Evolutionary conservation across 2,113 vertebrate species (phyloP), one percentile per base, ranked within the genome.

Genomic region (Rhipidura dahli): DNA sequence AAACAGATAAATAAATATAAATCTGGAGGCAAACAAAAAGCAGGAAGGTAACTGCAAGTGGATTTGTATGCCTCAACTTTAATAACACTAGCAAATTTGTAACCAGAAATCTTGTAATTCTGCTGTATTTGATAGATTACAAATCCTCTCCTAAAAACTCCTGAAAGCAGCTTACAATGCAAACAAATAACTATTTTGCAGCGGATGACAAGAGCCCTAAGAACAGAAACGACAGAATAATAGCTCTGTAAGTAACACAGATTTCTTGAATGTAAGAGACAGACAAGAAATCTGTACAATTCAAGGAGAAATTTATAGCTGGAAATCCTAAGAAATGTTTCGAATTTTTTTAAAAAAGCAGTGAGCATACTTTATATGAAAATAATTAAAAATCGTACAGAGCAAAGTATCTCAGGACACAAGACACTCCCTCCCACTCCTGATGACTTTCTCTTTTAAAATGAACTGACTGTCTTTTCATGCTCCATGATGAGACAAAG

Each of bases 111-210:
- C 93, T 96, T 95, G 95, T 92, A 93, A 96, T 94, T 97, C 93
- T 92, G 76, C 72, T 84, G 72, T 69, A 82, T 82, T 95, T 69
- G 93, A 93, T 90, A 96, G 96, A 90, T 96, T 96, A 96, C 86
- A 95, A 96, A 96, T 95, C 90, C 96, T 91, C 83, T 87, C 76
- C 57, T 89, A 95, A 95, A 95, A 94, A 97, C 80, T 97, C 92
- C 64, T 14, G 37, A 96, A 93, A 96, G 94, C 85, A 94, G 93
- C 90, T 97, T 96, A 96, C 49, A 79, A 64, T 90, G 92, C 88
- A 94, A 86, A 95, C 65, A 96, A 96, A 54, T 94, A 90, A 96
- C 94, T 92, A 47, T 92, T 95, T 87, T 94, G 89, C 69, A 89
- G 83, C 0, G 1, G 88, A 72, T 94, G 95, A 94, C 92, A 95